Percentiles rank a stretch among this genome's conserved stretches.
Evolutionary conservation across 2,888 invertebrate species (phyloP).

Genomic region (Tenodera sinensis): DNA sequence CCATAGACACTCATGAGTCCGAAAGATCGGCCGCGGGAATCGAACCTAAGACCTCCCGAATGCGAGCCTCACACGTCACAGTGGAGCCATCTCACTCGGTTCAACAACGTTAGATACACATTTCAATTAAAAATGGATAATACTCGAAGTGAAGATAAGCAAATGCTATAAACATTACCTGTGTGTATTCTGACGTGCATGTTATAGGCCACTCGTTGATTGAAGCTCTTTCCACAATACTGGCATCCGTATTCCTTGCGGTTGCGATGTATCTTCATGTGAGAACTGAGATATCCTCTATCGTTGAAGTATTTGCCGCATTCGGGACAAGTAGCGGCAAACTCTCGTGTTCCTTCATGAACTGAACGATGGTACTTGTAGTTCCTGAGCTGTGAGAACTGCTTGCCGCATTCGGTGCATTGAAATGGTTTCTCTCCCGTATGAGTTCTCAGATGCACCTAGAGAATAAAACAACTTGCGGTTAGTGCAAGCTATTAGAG

Average conservation of each 20-base stretch:
- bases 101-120: too few species aligned
- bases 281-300: conserved; percentile 77
- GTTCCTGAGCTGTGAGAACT: conserved; percentile 78
- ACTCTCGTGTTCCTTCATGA: conserved; percentile 78
- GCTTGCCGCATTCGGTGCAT: conserved; percentile 74
- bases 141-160: too few species aligned
- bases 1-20: too few species aligned
- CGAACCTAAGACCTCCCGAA: too few species aligned
- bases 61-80: too few species aligned
- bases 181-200: conserved; percentile 84
- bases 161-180: conserved; percentile 38
- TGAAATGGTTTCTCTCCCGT: conserved; percentile 58
- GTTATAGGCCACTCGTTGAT: conserved; percentile 82
- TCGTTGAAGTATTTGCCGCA: conserved; percentile 84
- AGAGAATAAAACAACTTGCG: conserved; percentile 14
- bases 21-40: too few species aligned
- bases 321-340: conserved; percentile 69
- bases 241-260: conserved; percentile 62
- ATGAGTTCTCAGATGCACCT: conserved; percentile 46
- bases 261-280: conserved; percentile 78
- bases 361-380: conserved; percentile 79
- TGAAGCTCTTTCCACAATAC: conserved; percentile 78
- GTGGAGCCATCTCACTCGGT: too few species aligned
- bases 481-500: too few species aligned
- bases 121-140: too few species aligned